Conservation (phyloP, 2,888 invertebrate species). For the Zaprionus lineosus region DNA sequence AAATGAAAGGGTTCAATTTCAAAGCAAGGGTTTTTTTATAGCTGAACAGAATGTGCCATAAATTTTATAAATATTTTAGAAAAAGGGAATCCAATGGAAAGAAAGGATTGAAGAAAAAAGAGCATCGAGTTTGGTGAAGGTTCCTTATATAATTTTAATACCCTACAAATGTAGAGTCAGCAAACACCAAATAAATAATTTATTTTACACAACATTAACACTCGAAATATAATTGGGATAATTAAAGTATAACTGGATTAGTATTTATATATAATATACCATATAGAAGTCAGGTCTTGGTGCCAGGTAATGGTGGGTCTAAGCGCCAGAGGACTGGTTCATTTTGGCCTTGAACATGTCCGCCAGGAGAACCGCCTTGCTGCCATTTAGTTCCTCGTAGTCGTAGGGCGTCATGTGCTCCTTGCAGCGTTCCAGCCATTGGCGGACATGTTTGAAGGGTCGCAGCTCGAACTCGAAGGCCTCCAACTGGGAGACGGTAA, state of each 20-base stretch:
- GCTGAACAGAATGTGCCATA: too few relatives aligned
- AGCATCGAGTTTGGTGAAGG: too few relatives aligned
- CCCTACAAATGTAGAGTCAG: too few relatives aligned
- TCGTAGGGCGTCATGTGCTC: conserved; percentile 86
- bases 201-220: conserved; percentile 42
- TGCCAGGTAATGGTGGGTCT: not conserved
- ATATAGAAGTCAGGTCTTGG: not conserved
- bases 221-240: too few relatives aligned
- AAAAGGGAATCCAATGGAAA: too few relatives aligned
- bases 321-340: conserved; percentile 35
- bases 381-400: conserved; percentile 86
- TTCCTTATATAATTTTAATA: too few relatives aligned
- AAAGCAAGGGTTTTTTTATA: too few relatives aligned
- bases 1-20: too few relatives aligned
- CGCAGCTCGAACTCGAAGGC: conserved; percentile 84
- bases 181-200: conserved; percentile 30
- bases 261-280: not conserved
- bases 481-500: conserved; percentile 83
- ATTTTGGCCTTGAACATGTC: conserved; percentile 84
- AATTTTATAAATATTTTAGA: too few relatives aligned
- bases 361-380: conserved; percentile 85
- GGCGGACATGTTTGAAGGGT: conserved; percentile 84
- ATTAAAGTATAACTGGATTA: too few relatives aligned
- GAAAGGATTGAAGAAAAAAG: too few relatives aligned
- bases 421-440: conserved; percentile 88